phyloP scores from a whole-genome alignment of 2,888 invertebrate species.

The Ormyrus labotus region DNA sequence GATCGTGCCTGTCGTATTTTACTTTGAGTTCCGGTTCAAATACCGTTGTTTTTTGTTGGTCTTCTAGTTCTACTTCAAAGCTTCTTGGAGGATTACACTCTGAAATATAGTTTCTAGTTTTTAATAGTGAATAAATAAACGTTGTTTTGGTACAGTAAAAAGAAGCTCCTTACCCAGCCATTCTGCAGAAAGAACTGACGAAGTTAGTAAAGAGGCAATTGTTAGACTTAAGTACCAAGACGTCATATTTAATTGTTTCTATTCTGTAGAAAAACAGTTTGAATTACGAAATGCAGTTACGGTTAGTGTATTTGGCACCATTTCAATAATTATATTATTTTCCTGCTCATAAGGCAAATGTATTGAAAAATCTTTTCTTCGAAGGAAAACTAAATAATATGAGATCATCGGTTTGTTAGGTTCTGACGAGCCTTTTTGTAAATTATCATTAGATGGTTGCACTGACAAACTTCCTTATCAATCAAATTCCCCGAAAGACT shows the following conservation, averaged over 20 bases:
- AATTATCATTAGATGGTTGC: too few species aligned
- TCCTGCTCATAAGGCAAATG: too few species aligned
- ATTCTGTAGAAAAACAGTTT: constrained; percentile 15
- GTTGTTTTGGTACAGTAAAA: background rate
- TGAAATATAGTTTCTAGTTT: background rate
- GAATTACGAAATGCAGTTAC: background rate
- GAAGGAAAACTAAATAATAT: too few species aligned
- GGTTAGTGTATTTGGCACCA: background rate
- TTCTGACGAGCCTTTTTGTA: too few species aligned
- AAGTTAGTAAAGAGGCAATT: constrained; percentile 14
- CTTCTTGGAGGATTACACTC: constrained; percentile 33
- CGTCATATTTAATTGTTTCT: background rate
- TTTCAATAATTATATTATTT: background rate
- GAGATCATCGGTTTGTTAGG: too few species aligned
- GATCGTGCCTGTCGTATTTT: constrained; percentile 27
- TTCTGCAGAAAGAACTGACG: constrained; percentile 20
- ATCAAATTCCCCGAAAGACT: too few species aligned
- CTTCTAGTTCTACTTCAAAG: constrained; percentile 16
- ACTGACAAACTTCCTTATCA: too few species aligned
- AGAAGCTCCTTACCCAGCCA: constrained; percentile 36
- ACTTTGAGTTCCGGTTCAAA: constrained; percentile 39
- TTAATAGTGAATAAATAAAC: background rate
- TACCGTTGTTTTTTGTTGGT: constrained; percentile 14
- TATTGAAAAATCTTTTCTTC: too few species aligned
- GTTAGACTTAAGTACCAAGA: constrained; percentile 16